Base-by-base conservation (phyloP, 1,140 invertebrate genomes). In the Brachystomella parvula region DNA sequence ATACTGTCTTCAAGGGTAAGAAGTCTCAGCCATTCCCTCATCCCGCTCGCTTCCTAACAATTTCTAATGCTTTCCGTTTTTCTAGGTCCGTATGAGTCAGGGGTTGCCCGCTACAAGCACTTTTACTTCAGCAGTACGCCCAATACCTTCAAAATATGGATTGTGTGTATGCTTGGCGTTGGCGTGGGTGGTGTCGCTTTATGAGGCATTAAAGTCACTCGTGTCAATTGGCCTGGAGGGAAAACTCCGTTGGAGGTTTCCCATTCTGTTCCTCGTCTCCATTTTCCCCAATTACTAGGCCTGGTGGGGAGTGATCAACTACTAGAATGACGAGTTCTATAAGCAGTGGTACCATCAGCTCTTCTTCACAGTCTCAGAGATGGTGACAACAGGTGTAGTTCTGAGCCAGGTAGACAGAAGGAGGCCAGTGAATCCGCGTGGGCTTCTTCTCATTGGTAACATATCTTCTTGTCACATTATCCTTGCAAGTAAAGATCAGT, bases 271-370 rank as follows among this genome's bases (percentile, higher is more conserved):
- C 73, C 70, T 83, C 2, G 79, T 83, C 17, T 86, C 86, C 0
- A 31, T 90, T 61, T 90, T 89, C 75, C 88, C 89, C 0, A 87
- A 92, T 75, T 90, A 90, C 74, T 91, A 90, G 75, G 84, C 87
- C 1, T 90, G 87, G 87, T 92, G 89, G 89, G 83, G 83, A 26
- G 88, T 87, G 70, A 85, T 89, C 64, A 90, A 89, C 77, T 91
- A 90, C 74, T 89, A 87, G 82, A 92, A 92, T 73, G 89, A 91
- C 70, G 80, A 81, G 59, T 82, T 80, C 70, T 82, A 81, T 71
- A 66, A 69, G 0, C 79, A 79, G 58, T 81, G 77, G 75, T 75
- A 75, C 61, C 79, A 73, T 61, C 66, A 71, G 62, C 3, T 68
- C 67, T 87, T 89, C 75, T 88, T 88, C 71, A 84, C 87, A 15